Conservation (phyloP, 2,797 vertebrate species). For the Chloroceryle amazona region DNA sequence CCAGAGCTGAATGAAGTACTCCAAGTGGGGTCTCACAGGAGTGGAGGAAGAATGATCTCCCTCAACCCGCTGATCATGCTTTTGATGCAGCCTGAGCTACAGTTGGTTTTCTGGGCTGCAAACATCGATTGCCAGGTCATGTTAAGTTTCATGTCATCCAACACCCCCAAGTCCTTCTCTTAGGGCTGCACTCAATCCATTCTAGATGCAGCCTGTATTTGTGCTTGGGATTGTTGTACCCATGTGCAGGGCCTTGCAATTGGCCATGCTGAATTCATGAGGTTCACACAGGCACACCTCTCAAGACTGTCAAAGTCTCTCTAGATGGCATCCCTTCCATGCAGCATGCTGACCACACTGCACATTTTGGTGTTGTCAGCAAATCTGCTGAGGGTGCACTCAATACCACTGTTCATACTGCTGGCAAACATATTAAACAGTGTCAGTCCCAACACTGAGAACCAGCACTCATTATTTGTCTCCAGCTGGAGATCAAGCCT, state of each 20-base stretch:
- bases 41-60: neutral
- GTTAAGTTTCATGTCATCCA: neutral
- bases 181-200: neutral
- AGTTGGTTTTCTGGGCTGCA: neutral
- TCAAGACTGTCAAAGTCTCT: neutral
- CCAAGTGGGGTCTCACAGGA: neutral
- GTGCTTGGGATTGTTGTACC: neutral
- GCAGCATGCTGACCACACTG: neutral
- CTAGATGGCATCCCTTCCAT: neutral
- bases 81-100: neutral
- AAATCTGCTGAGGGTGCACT: too few species aligned
- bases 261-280: neutral
- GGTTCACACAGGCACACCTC: neutral
- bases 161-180: neutral
- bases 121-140: neutral
- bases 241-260: neutral
- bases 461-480: too few species aligned
- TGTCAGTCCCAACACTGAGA: rapidly evolving
- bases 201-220: neutral
- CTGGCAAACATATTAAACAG: neutral
- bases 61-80: neutral
- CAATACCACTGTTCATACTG: too few species aligned
- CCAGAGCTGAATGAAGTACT: neutral
- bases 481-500: neutral
- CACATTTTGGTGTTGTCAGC: neutral